Evolutionary conservation across 2,113 vertebrate genomes (phyloP).

Genomic region (Coptodon rendalli): DNA sequence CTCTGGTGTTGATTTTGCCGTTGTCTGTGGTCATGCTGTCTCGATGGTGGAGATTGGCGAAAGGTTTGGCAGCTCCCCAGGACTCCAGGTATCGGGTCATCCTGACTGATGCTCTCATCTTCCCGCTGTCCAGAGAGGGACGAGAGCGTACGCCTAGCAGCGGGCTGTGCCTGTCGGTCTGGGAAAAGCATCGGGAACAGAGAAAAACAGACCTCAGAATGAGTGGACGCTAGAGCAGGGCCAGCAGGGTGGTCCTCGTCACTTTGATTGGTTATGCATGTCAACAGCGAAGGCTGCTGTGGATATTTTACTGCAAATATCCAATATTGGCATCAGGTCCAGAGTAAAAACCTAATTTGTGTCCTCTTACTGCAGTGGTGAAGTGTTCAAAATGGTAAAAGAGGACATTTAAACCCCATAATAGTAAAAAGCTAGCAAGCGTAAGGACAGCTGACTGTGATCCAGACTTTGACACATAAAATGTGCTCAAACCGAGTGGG

Average conservation of each 20-base stretch:
- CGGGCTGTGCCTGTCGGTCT: conserved; percentile 91
- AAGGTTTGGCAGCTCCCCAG: conserved; percentile 98
- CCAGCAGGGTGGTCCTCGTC: not conserved
- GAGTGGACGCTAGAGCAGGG: not conserved
- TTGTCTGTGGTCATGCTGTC: conserved; percentile 98
- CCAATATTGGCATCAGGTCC: not conserved
- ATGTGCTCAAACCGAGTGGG: not conserved
- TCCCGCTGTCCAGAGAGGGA: conserved; percentile 82
- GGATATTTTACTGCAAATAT: not conserved
- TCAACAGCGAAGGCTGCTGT: not conserved
- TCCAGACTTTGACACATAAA: not conserved
- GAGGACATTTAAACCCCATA: not conserved
- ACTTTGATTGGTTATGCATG: not conserved
- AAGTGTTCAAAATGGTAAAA: not conserved
- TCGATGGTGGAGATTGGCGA: conserved; percentile 92
- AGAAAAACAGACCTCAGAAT: not conserved
- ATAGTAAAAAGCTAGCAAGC: not conserved
- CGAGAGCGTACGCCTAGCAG: conserved; percentile 82
- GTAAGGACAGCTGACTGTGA: not conserved
- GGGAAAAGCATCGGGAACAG: not conserved
- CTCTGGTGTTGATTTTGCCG: conserved; percentile 93
- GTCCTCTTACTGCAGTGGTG: not conserved
- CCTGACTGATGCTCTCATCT: conserved; percentile 94
- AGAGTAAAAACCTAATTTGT: not conserved
- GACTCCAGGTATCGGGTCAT: conserved; percentile 98